These are phyloP conservation scores for Drosophila pseudotalamancana DNA, from an alignment of 2,888 invertebrate genomes.

Conservation along the genomic window DNA sequence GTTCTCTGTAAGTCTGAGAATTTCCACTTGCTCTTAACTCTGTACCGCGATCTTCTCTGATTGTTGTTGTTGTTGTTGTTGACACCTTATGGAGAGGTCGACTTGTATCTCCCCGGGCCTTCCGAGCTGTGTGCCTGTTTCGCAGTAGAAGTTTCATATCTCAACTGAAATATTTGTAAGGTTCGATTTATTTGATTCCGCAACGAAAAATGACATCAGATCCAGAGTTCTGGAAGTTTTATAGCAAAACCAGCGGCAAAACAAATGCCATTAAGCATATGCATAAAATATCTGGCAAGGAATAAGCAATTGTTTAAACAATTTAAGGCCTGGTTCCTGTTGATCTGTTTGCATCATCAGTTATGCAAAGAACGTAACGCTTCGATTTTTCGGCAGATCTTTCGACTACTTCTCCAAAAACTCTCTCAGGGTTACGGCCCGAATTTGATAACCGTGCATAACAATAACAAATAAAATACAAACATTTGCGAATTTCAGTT, in stretches of 20 bases:
- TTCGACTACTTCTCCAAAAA: constrained; percentile 16
- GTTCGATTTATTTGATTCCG: not conserved
- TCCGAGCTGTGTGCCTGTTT: constrained; percentile 2
- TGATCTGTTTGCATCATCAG: constrained; percentile 7
- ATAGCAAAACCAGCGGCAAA: constrained; percentile 9
- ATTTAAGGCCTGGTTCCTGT: constrained; percentile 26
- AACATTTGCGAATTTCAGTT: not conserved
- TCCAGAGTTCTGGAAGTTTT: not conserved
- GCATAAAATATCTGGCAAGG: not conserved
- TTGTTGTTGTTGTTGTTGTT: not conserved
- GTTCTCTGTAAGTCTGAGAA: not conserved
- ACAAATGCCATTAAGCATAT: not conserved
- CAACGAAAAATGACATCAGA: constrained; percentile 2
- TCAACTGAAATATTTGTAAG: not conserved
- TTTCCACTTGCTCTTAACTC: not conserved
- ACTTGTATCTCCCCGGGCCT: constrained; percentile 4
- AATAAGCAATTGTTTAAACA: constrained; percentile 33
- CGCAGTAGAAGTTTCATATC: constrained; percentile 32
- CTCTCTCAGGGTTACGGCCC: constrained; percentile 11
- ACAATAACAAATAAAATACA: constrained; percentile 1
- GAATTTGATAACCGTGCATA: not conserved
- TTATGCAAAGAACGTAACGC: constrained; percentile 1
- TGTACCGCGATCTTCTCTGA: not conserved
- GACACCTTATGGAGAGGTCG: not conserved
- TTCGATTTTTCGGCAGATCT: constrained; percentile 6